Evolutionary conservation across 2,113 vertebrate species (phyloP).

Genomic region (Struthio camelus): DNA sequence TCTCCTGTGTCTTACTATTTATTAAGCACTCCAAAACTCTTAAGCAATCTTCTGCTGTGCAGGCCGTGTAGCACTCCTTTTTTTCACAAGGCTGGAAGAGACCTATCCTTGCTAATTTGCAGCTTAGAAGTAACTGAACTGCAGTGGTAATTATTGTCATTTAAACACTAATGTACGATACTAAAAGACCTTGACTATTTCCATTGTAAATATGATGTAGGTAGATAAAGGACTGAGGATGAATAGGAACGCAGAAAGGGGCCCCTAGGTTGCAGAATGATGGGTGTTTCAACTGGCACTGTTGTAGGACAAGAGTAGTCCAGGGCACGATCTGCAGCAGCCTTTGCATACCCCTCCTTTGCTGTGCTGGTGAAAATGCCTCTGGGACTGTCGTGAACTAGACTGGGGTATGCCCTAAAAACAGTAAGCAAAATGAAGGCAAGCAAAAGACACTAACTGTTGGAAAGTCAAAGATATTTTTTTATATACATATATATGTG

Average conservation of each 20-base stretch:
- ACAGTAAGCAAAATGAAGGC: background rate
- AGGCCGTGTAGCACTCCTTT: fast-evolving
- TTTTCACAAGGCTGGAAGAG: background rate
- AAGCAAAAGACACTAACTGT: background rate
- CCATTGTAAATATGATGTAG: background rate
- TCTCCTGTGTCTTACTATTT: background rate
- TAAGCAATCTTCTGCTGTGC: background rate
- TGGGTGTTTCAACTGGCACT: background rate
- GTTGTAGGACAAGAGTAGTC: background rate
- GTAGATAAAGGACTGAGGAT: background rate
- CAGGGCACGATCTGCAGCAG: background rate
- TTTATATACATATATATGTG: no score
- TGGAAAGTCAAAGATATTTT: background rate
- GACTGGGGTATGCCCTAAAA: background rate
- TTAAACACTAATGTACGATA: background rate
- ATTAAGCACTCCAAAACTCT: background rate
- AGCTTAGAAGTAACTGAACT: background rate
- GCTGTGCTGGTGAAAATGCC: background rate
- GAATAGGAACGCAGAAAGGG: background rate
- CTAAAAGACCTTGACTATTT: background rate
- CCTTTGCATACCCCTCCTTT: background rate
- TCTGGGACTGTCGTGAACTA: background rate
- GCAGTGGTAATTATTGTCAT: background rate
- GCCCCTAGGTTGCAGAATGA: background rate
- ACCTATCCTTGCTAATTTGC: background rate